These are phyloP conservation scores for Oceanodroma tethys DNA, from an alignment of 2,113 vertebrate genomes.

Conservation along the genomic window DNA sequence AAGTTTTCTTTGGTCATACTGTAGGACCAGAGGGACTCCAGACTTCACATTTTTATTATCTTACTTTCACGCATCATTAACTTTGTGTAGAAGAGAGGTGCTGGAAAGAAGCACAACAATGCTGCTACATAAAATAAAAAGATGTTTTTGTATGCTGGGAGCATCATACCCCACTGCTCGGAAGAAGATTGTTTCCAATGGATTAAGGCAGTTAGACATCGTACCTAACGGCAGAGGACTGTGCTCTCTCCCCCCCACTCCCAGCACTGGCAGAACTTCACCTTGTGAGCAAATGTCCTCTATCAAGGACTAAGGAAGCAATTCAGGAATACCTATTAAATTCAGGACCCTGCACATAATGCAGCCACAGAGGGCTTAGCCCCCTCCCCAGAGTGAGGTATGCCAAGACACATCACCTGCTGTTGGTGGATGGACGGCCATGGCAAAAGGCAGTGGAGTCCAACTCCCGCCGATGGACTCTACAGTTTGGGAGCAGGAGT, in stretches of 20 bases:
- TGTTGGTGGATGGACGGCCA: neutral
- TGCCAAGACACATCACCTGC: neutral
- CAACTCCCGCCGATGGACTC: fast-evolving
- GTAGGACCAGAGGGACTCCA: neutral
- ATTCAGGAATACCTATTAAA: neutral
- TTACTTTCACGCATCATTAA: neutral
- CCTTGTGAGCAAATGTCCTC: neutral
- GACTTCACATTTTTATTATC: neutral
- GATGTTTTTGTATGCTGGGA: neutral
- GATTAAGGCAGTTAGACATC: neutral
- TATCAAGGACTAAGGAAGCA: neutral
- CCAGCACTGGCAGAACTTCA: neutral
- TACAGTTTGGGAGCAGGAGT: neutral
- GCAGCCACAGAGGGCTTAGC: neutral
- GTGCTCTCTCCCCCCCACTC: neutral
- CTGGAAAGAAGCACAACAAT: neutral
- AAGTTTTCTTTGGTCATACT: neutral
- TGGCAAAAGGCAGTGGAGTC: neutral
- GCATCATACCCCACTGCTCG: neutral
- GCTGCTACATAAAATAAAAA: neutral
- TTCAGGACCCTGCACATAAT: neutral
- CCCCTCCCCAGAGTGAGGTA: neutral
- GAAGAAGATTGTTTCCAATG: neutral
- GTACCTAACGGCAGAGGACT: neutral
- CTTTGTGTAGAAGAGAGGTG: neutral